Conservation (phyloP, 2,113 vertebrate genomes). For the Circaetus gallicus region DNA sequence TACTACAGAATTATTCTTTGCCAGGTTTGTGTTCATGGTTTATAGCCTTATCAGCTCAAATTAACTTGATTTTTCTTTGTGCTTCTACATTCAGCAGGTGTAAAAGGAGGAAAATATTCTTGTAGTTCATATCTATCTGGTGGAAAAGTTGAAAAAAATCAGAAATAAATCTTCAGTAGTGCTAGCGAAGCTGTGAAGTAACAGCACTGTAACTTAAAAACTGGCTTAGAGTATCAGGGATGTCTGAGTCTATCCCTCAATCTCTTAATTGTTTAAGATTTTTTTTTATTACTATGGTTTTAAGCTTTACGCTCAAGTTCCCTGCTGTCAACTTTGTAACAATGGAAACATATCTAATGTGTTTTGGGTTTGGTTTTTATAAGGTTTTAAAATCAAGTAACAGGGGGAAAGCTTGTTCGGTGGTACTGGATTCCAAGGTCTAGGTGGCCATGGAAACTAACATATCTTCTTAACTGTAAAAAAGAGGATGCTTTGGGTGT, state of each 20-base stretch:
- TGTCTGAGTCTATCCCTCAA: not conserved
- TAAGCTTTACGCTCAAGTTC: not conserved
- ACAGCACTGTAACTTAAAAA: not conserved
- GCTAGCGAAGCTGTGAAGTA: not conserved
- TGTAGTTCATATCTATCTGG: not conserved
- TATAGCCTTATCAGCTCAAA: not conserved
- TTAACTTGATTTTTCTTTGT: not conserved
- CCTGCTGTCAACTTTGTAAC: not conserved
- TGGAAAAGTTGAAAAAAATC: not conserved
- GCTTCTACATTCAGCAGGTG: not conserved
- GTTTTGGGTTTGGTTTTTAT: not conserved
- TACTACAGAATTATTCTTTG: not conserved
- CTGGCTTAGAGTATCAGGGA: not conserved
- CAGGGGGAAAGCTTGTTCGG: not conserved
- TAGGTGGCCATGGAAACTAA: not conserved
- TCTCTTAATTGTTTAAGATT: not conserved
- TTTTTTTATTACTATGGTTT: not conserved
- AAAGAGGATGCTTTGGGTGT: not conserved
- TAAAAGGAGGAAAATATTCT: not conserved
- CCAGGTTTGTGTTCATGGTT: fast-evolving
- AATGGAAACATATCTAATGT: not conserved
- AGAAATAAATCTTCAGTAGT: not conserved
- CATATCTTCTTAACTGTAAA: not conserved
- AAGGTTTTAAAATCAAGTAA: not conserved
- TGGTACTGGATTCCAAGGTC: not conserved